phyloP scores from a whole-genome alignment of 2,113 vertebrate species.

The Urocynchramus pylzowi region DNA sequence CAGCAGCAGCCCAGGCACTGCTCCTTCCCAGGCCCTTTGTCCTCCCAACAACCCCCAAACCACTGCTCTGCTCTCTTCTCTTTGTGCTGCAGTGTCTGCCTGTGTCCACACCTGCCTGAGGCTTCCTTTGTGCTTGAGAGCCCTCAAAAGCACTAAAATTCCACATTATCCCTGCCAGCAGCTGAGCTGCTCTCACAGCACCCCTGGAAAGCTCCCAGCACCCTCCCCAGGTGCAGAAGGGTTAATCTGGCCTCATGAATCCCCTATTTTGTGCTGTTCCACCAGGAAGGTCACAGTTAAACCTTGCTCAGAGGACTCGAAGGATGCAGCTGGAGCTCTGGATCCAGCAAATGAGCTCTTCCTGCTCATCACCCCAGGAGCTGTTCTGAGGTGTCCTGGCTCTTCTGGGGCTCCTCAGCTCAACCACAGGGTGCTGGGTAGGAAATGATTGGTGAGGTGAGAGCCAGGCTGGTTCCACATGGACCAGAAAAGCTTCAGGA shows the following conservation, averaged over 20 bases:
- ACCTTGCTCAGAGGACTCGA: background rate
- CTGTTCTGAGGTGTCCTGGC: background rate
- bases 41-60: background rate
- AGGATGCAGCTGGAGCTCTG: background rate
- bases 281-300: background rate
- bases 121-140: background rate
- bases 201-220: background rate
- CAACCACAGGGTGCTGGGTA: fast-evolving
- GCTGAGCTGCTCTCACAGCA: background rate
- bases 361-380: background rate
- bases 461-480: background rate
- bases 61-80: background rate
- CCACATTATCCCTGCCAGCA: background rate
- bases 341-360: background rate
- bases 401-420: background rate
- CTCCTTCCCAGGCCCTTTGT: background rate
- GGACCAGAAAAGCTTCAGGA: background rate
- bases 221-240: background rate
- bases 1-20: background rate
- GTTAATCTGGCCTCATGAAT: background rate
- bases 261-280: background rate
- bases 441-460: background rate
- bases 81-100: background rate
- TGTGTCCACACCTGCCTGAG: background rate
- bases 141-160: background rate